These are phyloP conservation scores for Nebria brevicollis DNA, from an alignment of 2,888 invertebrate genomes.

Conservation along the genomic window DNA sequence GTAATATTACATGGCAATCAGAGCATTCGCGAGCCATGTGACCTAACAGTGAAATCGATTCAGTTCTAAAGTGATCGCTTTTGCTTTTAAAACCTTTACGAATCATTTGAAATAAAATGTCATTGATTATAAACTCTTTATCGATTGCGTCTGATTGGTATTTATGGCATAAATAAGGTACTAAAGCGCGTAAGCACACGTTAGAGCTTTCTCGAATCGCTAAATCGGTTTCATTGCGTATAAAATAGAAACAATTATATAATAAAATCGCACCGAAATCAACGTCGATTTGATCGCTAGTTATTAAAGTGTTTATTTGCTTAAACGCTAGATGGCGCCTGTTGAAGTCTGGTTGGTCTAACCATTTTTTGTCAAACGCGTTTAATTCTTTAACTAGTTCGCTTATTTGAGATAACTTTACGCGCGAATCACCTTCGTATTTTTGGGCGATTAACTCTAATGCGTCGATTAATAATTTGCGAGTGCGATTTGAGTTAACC, in stretches of 20 bases:
- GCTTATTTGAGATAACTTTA: slow-evolving; percentile 57
- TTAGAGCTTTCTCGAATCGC: slow-evolving; percentile 83
- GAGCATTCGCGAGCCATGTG: slow-evolving; percentile 79
- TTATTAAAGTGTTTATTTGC: slow-evolving; percentile 68
- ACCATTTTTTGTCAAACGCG: slow-evolving; percentile 85
- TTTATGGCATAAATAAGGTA: slow-evolving; percentile 71
- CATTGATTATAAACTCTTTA: slow-evolving; percentile 76
- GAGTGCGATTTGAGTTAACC: slow-evolving; percentile 71
- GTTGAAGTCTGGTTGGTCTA: slow-evolving; percentile 95
- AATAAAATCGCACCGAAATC: slow-evolving; percentile 78
- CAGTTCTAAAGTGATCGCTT: slow-evolving; percentile 78
- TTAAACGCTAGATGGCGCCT: slow-evolving; percentile 82
- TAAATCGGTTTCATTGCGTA: slow-evolving; percentile 83
- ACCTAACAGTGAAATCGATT: slow-evolving; percentile 82
- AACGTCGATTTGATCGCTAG: slow-evolving; percentile 67
- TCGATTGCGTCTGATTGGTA: slow-evolving; percentile 66
- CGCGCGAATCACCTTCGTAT: slow-evolving; percentile 56
- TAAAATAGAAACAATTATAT: slow-evolving; percentile 83
- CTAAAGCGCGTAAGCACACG: slow-evolving; percentile 76
- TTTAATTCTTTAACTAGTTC: slow-evolving; percentile 77
- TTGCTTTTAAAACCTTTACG: slow-evolving; percentile 77
- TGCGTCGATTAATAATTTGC: slow-evolving; percentile 75
- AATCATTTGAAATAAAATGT: slow-evolving; percentile 78
- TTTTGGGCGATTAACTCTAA: slow-evolving; percentile 70
- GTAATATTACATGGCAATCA: slow-evolving; percentile 74